phyloP scores from a whole-genome alignment of 2,797 vertebrate species.

The Anabas testudineus region DNA sequence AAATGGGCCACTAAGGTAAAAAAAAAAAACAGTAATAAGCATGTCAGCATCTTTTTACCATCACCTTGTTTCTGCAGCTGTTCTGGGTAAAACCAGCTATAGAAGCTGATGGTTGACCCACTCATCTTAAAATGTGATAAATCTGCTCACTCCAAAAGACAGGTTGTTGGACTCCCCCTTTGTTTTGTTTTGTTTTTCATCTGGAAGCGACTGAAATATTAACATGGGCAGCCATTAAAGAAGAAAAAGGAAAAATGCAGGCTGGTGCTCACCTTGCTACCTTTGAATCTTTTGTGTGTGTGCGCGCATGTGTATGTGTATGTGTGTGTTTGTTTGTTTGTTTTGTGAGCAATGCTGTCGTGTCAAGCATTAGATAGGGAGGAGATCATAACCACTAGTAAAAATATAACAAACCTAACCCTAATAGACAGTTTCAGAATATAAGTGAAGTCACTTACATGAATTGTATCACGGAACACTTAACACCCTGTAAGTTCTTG shows the following conservation, averaged over 20 bases:
- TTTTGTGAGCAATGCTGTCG: neutral
- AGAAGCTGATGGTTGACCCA: conserved; percentile 28
- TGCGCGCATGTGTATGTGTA: too few species aligned
- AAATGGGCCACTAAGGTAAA: too few species aligned
- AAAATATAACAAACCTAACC: too few species aligned
- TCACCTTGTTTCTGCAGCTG: conserved; percentile 17
- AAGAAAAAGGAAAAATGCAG: conserved; percentile 26
- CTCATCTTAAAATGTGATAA: conserved; percentile 70
- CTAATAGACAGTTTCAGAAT: too few species aligned
- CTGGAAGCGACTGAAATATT: conserved; percentile 68
- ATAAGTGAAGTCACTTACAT: neutral
- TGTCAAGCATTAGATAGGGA: too few species aligned
- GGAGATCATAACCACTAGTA: too few species aligned
- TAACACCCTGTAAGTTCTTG: too few species aligned
- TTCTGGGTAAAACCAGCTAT: conserved; percentile 24
- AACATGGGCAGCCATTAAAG: conserved; percentile 41
- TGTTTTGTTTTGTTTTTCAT: conserved; percentile 18
- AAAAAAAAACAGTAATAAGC: neutral
- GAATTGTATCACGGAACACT: neutral
- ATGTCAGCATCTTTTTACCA: conserved; percentile 35
- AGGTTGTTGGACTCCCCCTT: conserved; percentile 42
- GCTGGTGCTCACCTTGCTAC: conserved; percentile 12
- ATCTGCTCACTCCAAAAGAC: conserved; percentile 37
- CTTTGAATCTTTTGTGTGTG: too few species aligned
- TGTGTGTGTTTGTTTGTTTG: neutral